Conservation (phyloP, 2,113 vertebrate species). For the Poecilia latipinna region DNA sequence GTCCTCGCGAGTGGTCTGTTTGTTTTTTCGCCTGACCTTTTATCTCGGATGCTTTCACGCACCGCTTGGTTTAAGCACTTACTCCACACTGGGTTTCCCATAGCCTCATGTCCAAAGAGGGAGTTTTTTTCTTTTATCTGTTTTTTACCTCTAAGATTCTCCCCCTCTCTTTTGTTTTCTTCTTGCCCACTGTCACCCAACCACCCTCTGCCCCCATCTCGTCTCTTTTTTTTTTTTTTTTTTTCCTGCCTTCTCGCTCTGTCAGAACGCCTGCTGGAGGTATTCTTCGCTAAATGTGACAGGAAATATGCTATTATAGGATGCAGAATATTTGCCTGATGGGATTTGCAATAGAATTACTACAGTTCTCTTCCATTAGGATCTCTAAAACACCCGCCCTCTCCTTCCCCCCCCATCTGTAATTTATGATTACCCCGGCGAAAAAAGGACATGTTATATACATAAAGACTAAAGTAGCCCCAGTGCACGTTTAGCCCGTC, state of each 20-base stretch:
- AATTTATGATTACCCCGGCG: constrained; percentile 79
- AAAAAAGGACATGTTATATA: constrained; percentile 78
- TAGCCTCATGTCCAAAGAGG: constrained; percentile 68
- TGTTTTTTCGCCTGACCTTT: constrained; percentile 88
- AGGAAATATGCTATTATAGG: constrained; percentile 80
- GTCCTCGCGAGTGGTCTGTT: constrained; percentile 88
- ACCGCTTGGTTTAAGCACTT: constrained; percentile 85
- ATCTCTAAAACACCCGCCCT: constrained; percentile 70
- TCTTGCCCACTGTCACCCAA: constrained; percentile 37
- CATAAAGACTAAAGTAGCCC: constrained; percentile 78
- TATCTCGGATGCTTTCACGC: constrained; percentile 86
- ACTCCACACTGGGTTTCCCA: constrained; percentile 80
- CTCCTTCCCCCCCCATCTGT: constrained; percentile 55
- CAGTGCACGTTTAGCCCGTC: constrained; percentile 75
- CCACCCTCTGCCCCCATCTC: constrained; percentile 39
- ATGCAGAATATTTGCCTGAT: constrained; percentile 78
- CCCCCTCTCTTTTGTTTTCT: constrained; percentile 54
- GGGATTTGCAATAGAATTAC: constrained; percentile 78
- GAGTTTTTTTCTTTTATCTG: constrained; percentile 60
- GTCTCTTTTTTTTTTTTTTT: background rate
- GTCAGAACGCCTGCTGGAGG: constrained; percentile 74
- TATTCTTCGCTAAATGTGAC: constrained; percentile 74
- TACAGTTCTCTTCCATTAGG: constrained; percentile 77
- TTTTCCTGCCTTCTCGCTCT: constrained; percentile 46
- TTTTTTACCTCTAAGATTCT: constrained; percentile 63